Conservation (phyloP, 2,113 vertebrate genomes). For the Eudyptes chrysolophus region DNA sequence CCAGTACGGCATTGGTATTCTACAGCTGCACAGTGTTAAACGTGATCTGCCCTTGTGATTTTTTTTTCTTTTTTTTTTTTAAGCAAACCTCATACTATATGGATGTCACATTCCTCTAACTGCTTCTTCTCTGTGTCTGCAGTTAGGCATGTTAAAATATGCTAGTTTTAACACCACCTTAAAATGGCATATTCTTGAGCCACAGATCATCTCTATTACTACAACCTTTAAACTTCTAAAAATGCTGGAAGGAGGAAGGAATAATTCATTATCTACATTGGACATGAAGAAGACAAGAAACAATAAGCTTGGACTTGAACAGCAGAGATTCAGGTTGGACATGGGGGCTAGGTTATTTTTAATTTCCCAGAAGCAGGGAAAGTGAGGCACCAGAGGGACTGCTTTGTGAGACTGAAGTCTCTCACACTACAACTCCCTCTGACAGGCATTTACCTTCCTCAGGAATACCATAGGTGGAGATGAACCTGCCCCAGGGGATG, state of each 20-base stretch:
- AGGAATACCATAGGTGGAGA: not conserved
- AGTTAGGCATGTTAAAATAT: not conserved
- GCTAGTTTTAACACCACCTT: not conserved
- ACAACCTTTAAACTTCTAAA: not conserved
- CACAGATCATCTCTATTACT: not conserved
- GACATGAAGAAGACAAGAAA: not conserved
- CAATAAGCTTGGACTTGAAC: not conserved
- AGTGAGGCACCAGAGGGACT: not conserved
- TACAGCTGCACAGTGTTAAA: not conserved
- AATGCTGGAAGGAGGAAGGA: not conserved
- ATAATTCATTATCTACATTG: accelerated
- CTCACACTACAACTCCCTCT: not conserved
- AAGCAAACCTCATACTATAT: not conserved
- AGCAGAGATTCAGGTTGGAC: not conserved
- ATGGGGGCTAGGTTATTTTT: not conserved
- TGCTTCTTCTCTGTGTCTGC: not conserved
- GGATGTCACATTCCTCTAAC: constrained; percentile 3
- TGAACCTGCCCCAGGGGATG: not conserved
- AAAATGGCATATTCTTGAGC: not conserved
- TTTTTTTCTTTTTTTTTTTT: not conserved
- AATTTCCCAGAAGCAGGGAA: not conserved
- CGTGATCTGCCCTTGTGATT: constrained; percentile 7
- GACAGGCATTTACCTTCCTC: not conserved
- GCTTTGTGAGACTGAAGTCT: not conserved
- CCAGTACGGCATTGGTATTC: not conserved